phyloP scores from a whole-genome alignment of 1,140 invertebrate species.

The Neodiprion pinetum region DNA sequence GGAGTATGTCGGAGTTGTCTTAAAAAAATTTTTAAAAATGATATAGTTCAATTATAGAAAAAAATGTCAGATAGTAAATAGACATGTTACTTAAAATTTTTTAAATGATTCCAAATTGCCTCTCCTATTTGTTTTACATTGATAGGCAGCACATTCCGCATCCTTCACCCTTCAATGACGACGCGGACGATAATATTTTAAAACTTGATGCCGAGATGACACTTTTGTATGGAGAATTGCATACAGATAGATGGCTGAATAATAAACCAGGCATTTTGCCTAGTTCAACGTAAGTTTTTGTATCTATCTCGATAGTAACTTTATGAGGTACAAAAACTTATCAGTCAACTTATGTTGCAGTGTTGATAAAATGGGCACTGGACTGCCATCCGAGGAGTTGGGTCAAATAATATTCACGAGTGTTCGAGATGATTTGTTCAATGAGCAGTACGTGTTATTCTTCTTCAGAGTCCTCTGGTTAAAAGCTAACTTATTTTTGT shows the following conservation, averaged over 20 bases:
- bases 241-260: slow-evolving; percentile 64
- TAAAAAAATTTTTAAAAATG: not conserved
- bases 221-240: slow-evolving; percentile 70
- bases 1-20: too few species aligned
- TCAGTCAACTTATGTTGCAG: slow-evolving; percentile 23
- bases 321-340: slow-evolving; percentile 1
- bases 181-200: slow-evolving; percentile 60
- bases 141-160: slow-evolving; percentile 53
- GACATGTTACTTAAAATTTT: too few species aligned
- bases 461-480: slow-evolving; percentile 64
- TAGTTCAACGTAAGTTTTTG: slow-evolving; percentile 35
- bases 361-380: slow-evolving; percentile 48
- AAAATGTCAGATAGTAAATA: not conserved
- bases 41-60: not conserved
- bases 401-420: slow-evolving; percentile 58
- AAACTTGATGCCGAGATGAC: slow-evolving; percentile 67
- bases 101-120: too few species aligned
- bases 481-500: slow-evolving; percentile 62
- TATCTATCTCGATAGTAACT: slow-evolving; percentile 6
- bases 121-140: not conserved
- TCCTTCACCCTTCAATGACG: slow-evolving; percentile 61
- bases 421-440: slow-evolving; percentile 53
- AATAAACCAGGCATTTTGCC: slow-evolving; percentile 61
- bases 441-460: slow-evolving; percentile 52
- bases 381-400: slow-evolving; percentile 54